Evolutionary conservation across 1,140 invertebrate genomes (phyloP).

Genomic region (Nasonia giraulti): DNA sequence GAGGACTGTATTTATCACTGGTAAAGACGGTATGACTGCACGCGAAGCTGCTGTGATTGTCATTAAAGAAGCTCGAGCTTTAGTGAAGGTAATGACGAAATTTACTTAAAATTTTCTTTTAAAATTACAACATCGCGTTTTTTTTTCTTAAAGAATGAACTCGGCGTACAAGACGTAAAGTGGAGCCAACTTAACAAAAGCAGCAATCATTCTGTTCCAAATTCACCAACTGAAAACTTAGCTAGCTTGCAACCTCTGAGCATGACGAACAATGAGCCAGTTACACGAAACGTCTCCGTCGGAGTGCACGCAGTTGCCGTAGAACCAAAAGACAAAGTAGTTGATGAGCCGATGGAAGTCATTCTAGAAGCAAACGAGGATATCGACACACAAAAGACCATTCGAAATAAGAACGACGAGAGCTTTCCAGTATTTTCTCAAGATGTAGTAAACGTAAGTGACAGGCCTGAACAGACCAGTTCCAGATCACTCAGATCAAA

Average conservation of each 20-base stretch:
- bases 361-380: neutral
- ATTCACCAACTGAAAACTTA: neutral
- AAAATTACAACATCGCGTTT: slow-evolving; percentile 23
- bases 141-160: slow-evolving; percentile 72
- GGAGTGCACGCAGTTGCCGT: neutral
- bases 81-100: slow-evolving; percentile 73
- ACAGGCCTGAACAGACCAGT: neutral
- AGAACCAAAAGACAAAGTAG: neutral
- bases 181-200: slow-evolving; percentile 63
- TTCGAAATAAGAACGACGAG: neutral
- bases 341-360: neutral
- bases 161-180: slow-evolving; percentile 71
- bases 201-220: neutral
- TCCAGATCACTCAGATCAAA: too few species aligned
- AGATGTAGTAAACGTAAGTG: neutral
- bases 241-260: neutral
- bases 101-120: neutral
- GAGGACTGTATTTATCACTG: slow-evolving; percentile 87
- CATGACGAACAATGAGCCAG: neutral
- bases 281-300: neutral
- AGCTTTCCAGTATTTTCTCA: neutral
- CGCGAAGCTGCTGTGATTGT: slow-evolving; percentile 87
- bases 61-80: slow-evolving; percentile 85
- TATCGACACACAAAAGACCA: neutral
- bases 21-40: slow-evolving; percentile 86